Conservation (phyloP, 2,888 invertebrate species). For the Rhimphoctona megacephalus region DNA sequence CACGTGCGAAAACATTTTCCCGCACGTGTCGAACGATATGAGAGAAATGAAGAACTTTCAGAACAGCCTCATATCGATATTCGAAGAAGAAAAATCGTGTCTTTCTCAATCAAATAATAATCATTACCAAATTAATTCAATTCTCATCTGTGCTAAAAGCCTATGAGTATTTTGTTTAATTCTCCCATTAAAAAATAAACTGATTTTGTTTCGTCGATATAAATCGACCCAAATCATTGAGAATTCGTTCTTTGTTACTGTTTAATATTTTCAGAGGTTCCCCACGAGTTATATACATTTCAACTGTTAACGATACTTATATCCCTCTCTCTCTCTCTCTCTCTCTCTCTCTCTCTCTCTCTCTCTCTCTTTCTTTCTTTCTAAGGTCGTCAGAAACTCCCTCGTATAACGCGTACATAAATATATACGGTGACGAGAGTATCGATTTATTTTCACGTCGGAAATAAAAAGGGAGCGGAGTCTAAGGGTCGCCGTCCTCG, state of each 20-base stretch:
- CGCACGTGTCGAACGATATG: background rate
- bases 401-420: slow-evolving; percentile 68
- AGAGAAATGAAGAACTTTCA: background rate
- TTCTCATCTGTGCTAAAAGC: background rate
- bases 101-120: background rate
- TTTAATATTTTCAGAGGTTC: background rate
- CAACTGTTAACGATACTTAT: slow-evolving; percentile 21
- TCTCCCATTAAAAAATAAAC: background rate
- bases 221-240: background rate
- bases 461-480: slow-evolving; percentile 66
- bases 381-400: background rate
- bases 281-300: background rate
- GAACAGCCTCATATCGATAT: background rate
- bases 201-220: background rate
- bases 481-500: slow-evolving; percentile 73
- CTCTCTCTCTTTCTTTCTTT: background rate
- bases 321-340: background rate
- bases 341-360: background rate
- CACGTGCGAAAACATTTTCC: slow-evolving; percentile 6
- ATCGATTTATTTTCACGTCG: slow-evolving; percentile 74
- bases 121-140: background rate
- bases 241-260: background rate
- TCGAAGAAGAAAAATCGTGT: background rate
- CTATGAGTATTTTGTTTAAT: background rate
- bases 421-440: slow-evolving; percentile 73